Evolutionary conservation across 1,140 invertebrate genomes (phyloP), one percentile per base, ranked within the genome.

Genomic region (Homalodisca vitripennis): DNA sequence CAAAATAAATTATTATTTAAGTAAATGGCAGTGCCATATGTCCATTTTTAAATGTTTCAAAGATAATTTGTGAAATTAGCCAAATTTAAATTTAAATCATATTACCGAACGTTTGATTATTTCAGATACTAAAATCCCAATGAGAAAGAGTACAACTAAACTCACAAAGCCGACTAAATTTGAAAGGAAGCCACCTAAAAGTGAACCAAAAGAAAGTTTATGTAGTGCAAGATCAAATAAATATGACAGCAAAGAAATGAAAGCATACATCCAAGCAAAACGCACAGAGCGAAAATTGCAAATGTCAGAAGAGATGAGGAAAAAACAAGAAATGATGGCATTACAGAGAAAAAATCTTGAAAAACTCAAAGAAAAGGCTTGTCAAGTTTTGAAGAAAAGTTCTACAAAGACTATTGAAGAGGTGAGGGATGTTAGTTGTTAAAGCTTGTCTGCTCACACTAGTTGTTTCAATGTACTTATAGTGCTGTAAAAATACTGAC

Each of bases 151-250:
- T n/a, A n/a, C n/a, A n/a, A n/a, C n/a, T n/a, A n/a, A n/a, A n/a
- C n/a, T n/a, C n/a, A n/a, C n/a, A n/a, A n/a, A n/a, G n/a, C n/a
- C n/a, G n/a, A n/a, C n/a, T n/a, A n/a, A n/a, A n/a, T n/a, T n/a
- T 13, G 55, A 60, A 60, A 60, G 55, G 26, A 60, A 60, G n/a
- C 26, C 6, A 60, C 3, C 27, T 3, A 26, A 60, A 29, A 30
- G 29, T 2, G 55, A 41, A 60, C 27, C 3, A 27, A 27, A 60
- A 60, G 24, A 27, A 60, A 6, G 55, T 22, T 60, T 10, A 60
- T 29, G 55, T 60, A 60, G 55, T 60, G 55, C 55, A 26, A 60
- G 55, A 30, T 60, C 55, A 60, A 60, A 60, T n/a, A 60, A 60
- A 30, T 60, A 60, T 29, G 24, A 60, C 27, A 60, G 55, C n/a